Evolutionary conservation across 2,113 vertebrate genomes (phyloP), one percentile per base, ranked within the genome.

Genomic region (Planiliza haematocheilus): DNA sequence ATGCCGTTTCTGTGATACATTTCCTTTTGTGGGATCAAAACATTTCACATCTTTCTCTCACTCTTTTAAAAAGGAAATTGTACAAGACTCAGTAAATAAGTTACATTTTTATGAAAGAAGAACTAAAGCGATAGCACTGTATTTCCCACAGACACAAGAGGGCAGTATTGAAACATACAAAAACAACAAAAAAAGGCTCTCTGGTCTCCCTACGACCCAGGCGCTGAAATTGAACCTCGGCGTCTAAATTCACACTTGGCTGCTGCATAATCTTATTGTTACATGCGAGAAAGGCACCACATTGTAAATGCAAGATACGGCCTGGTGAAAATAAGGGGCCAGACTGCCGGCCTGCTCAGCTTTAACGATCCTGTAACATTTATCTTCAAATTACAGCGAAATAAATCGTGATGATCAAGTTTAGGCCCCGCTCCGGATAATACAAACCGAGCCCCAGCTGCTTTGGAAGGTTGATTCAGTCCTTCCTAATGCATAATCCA

Each of bases 81-180:
- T n/a, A 17, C 24, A 13, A 4, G 21, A n/a, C 16, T 2, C 7
- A 24, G 20, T 2, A 14, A 51, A 41, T 39, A 45, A 18, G 45
- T 20, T 24, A 34, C 10, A 52, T 55, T 9, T 21, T 34, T 1
- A 34, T 39, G 11, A 39, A 0, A 30, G 24, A 30, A 30, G 24
- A 30, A 3, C 2, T 30, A 30, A 30, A 30, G 24, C 2, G 24
- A 30, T 30, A 30, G 5, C 5, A 5, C 10, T 14, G 11, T 4
- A 16, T 34, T 51, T 73, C 30, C 14, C 38, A 59, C 7, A 48
- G 17, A 61, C 94, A 92, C 90, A 80, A 93, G 94, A 87, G 85
- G 93, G 93, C 93, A 94, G 91, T 92, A 68, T 93, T 91, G 91
- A 90, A 71, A 59, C 83, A 70, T 70, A 70, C 51, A 70, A 79